A percentile compares a stretch with the other conserved stretches of the same genome.
Conservation (phyloP, 2,113 vertebrate genomes). For the Himantopus leucocephalus region DNA sequence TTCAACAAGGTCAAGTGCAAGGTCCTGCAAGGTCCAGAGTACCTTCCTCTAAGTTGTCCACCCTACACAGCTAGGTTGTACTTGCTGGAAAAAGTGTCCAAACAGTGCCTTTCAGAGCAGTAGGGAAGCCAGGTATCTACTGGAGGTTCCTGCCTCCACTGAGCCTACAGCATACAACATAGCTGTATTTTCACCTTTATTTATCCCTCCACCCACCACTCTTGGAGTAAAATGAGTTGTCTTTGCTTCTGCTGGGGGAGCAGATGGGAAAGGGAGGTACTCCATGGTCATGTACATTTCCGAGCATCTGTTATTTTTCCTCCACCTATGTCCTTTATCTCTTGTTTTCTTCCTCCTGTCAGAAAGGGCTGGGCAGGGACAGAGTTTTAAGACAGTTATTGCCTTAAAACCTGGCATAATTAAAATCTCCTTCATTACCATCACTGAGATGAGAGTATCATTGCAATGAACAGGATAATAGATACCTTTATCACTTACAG, state of each 20-base stretch:
- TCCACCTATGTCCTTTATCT: background rate
- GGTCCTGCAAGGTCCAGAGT: no score
- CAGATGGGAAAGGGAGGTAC: background rate
- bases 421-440: background rate
- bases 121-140: background rate
- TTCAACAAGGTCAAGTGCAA: no score
- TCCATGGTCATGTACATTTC: background rate
- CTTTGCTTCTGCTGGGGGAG: background rate
- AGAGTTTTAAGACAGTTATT: background rate
- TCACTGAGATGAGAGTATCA: background rate
- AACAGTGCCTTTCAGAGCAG: background rate
- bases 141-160: background rate
- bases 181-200: background rate
- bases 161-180: background rate
- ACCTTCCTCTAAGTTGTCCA: background rate
- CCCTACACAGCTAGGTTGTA: accelerated
- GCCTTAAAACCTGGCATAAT: background rate
- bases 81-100: background rate
- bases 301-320: background rate
- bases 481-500: background rate
- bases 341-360: background rate
- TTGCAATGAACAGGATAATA: background rate
- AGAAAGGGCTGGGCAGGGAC: background rate
- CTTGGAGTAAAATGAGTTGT: background rate
- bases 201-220: background rate